These are phyloP conservation scores for Nannobrachium achirus DNA, from an alignment of 2,113 vertebrate genomes.

Conservation along the genomic window DNA sequence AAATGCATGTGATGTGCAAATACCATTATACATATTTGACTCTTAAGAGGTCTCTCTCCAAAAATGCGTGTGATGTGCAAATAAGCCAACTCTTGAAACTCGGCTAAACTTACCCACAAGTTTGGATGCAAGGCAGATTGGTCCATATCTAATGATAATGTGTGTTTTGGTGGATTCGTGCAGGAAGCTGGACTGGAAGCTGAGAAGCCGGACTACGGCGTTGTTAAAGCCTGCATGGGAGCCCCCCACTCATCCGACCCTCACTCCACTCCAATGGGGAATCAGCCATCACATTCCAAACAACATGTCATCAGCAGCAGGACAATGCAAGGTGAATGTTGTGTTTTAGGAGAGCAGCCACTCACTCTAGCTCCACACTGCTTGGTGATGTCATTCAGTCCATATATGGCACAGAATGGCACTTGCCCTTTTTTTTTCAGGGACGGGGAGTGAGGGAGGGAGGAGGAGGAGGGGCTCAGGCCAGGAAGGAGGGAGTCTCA, in stretches of 20 bases:
- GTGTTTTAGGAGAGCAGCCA: constrained; percentile 72
- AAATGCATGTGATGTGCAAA: background rate
- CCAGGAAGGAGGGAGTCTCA: constrained; percentile 22
- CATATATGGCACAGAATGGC: constrained; percentile 80
- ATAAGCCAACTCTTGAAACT: background rate
- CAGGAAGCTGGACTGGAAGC: constrained; percentile 25
- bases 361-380: constrained; percentile 58
- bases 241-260: constrained; percentile 51
- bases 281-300: constrained; percentile 79
- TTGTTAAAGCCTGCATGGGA: constrained; percentile 47
- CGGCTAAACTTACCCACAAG: constrained; percentile 76
- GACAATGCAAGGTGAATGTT: constrained; percentile 86
- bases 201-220: constrained; percentile 3
- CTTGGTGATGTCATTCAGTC: constrained; percentile 81
- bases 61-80: background rate
- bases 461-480: constrained; percentile 73
- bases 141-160: constrained; percentile 51
- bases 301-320: constrained; percentile 74
- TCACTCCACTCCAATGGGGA: constrained; percentile 40
- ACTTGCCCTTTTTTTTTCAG: constrained; percentile 79
- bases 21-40: background rate
- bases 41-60: background rate
- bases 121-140: constrained; percentile 58
- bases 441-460: constrained; percentile 68
- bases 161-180: constrained; percentile 20